A percentile compares a stretch with the other conserved stretches of the same genome.
These are phyloP conservation scores for Copsychus sechellarum DNA, from an alignment of 2,113 vertebrate species.

Conservation along the genomic window DNA sequence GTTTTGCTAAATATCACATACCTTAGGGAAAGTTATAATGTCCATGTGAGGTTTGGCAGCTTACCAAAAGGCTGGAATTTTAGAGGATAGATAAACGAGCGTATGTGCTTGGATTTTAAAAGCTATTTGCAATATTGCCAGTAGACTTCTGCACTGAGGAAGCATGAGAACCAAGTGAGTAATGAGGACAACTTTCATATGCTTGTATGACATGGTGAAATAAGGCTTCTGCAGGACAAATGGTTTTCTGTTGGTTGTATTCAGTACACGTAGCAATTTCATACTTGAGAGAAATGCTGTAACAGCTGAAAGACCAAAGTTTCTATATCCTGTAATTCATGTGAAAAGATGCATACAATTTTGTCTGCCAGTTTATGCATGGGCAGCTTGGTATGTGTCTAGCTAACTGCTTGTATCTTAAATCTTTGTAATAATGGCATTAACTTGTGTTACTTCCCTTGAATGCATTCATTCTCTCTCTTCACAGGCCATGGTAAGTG, in stretches of 20 bases:
- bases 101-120: slow-evolving; percentile 43
- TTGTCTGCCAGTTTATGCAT: neutral
- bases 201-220: neutral
- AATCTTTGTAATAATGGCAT: slow-evolving; percentile 43
- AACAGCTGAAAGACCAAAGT: slow-evolving; percentile 12
- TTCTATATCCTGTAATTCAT: neutral
- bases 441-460: slow-evolving; percentile 84
- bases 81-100: neutral
- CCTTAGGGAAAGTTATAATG: neutral
- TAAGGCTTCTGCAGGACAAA: slow-evolving; percentile 1
- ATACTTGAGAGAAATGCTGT: neutral
- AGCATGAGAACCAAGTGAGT: neutral
- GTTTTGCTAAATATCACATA: neutral
- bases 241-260: neutral
- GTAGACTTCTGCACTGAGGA: slow-evolving; percentile 15
- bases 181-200: slow-evolving; percentile 43
- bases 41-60: neutral
- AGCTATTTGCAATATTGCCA: slow-evolving; percentile 35
- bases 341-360: neutral
- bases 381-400: neutral
- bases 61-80: neutral
- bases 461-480: slow-evolving; percentile 83
- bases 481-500: slow-evolving; percentile 95
- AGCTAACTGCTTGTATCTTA: neutral
- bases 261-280: neutral